Percentiles rank a stretch among this genome's conserved stretches.
Evolutionary conservation across 2,888 invertebrate genomes (phyloP).

Genomic region (Trypoxylon attenuatum): DNA sequence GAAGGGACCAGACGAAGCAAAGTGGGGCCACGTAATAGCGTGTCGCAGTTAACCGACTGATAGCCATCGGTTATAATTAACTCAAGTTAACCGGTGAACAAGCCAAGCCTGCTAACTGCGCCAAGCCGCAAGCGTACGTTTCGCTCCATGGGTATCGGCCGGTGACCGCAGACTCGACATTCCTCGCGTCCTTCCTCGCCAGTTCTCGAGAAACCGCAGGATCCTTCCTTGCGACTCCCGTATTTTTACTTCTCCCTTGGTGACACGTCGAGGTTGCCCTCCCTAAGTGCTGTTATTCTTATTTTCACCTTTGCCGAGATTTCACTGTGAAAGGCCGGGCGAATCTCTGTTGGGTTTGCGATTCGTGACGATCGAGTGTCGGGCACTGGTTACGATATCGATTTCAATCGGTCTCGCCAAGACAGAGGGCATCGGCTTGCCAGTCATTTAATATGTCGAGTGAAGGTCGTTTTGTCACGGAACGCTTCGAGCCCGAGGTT

Average conservation of each 20-base stretch:
- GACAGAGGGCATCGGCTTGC: not conserved
- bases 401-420: not conserved
- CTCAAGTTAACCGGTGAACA: conserved; percentile 73
- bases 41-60: conserved; percentile 75
- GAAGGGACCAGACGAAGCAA: conserved; percentile 59
- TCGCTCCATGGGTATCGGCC: conserved; percentile 30
- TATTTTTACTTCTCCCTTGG: too few relatives aligned
- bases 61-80: conserved; percentile 75
- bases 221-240: not conserved
- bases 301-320: too few relatives aligned
- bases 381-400: not conserved
- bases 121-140: conserved; percentile 48
- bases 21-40: conserved; percentile 70
- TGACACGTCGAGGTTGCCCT: too few relatives aligned
- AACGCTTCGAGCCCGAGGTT: conserved; percentile 8
- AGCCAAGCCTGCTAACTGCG: conserved; percentile 67
- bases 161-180: conserved; percentile 5
- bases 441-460: not conserved
- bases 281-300: too few relatives aligned
- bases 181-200: conserved; percentile 1
- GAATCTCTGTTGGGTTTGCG: not conserved
- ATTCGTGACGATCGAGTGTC: not conserved
- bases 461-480: not conserved
- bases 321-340: not conserved
- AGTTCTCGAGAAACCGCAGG: not conserved